Conservation (phyloP, 2,113 vertebrate species). For the Bagarius yarrelli region DNA sequence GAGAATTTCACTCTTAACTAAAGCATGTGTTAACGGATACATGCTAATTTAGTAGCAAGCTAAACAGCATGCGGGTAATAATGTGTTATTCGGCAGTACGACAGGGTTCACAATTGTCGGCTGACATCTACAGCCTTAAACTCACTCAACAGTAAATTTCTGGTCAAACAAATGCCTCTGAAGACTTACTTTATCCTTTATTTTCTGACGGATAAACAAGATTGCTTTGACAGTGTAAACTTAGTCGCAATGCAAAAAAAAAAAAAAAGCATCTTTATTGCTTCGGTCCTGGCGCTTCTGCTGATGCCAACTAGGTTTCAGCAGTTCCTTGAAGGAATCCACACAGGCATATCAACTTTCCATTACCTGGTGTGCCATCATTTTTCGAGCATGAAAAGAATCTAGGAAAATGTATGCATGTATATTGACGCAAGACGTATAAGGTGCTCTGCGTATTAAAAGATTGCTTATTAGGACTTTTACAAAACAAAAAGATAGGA, state of each 20-base stretch:
- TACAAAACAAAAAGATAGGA: neutral
- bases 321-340: neutral
- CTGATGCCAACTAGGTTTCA: neutral
- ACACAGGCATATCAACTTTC: neutral
- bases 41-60: neutral
- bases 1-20: too few species aligned
- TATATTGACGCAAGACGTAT: neutral
- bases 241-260: neutral
- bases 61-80: neutral
- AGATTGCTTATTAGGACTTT: neutral
- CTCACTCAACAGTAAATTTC: neutral
- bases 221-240: neutral
- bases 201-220: neutral
- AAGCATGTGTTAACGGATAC: neutral
- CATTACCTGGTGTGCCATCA: neutral
- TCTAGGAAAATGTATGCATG: neutral
- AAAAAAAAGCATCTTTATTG: neutral
- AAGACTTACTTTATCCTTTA: neutral
- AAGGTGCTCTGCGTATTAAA: neutral
- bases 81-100: neutral
- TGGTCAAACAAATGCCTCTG: neutral
- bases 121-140: neutral
- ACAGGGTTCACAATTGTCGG: neutral
- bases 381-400: neutral
- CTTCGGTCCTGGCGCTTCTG: neutral